phyloP scores from a whole-genome alignment of 2,113 vertebrate species.

The Pollachius pollachius region DNA sequence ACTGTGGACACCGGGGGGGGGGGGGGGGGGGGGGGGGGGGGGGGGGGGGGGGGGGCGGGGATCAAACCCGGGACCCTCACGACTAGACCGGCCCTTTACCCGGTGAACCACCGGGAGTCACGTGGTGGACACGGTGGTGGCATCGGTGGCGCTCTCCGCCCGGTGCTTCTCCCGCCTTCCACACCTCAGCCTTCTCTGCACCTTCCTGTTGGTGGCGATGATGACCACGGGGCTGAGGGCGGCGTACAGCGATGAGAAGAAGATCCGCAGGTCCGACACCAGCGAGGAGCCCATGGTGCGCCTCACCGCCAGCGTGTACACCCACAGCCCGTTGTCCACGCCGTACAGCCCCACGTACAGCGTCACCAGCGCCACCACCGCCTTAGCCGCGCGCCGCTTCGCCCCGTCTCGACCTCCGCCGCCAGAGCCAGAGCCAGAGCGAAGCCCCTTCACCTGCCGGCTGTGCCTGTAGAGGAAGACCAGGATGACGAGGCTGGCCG shows the following conservation, averaged over 20 bases:
- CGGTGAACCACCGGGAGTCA: slow-evolving; percentile 19
- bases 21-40: too few species aligned
- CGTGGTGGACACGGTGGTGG: slow-evolving; percentile 17
- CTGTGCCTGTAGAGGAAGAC: slow-evolving; percentile 71
- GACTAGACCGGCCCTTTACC: neutral
- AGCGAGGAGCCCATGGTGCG: slow-evolving; percentile 63
- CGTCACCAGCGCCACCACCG: slow-evolving; percentile 65
- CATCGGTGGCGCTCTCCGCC: slow-evolving; percentile 28
- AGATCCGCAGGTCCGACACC: slow-evolving; percentile 70
- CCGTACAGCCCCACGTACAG: slow-evolving; percentile 71
- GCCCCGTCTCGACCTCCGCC: neutral
- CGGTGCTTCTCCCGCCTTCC: slow-evolving; percentile 23
- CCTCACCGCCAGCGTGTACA: slow-evolving; percentile 70
- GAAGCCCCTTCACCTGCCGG: slow-evolving; percentile 57
- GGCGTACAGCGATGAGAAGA: slow-evolving; percentile 72
- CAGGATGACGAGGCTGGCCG: slow-evolving; percentile 68
- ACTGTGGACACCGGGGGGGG: too few species aligned
- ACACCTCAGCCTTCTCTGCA: slow-evolving; percentile 60
- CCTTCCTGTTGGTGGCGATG: slow-evolving; percentile 72
- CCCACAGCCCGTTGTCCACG: slow-evolving; percentile 73
- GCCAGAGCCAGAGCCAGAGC: slow-evolving; percentile 21
- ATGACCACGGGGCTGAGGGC: slow-evolving; percentile 71
- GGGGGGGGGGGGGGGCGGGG: too few species aligned
- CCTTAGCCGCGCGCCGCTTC: slow-evolving; percentile 60
- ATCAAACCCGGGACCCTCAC: too few species aligned